Base-by-base conservation (phyloP, 1,140 invertebrate genomes). In the Tribolium castaneum region DNA sequence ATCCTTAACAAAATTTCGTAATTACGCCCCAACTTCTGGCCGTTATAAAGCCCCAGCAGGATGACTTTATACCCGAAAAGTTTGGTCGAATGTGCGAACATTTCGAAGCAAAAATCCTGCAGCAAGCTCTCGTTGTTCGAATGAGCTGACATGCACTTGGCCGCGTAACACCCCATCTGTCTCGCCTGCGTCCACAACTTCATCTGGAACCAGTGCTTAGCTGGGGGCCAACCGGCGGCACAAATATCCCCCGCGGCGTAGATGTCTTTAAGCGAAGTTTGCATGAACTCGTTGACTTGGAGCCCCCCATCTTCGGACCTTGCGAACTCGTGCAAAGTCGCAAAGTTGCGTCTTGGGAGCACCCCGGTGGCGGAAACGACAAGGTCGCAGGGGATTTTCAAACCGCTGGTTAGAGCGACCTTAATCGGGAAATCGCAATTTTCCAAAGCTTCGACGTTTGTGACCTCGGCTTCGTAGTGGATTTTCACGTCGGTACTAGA, bases 221-320 rank as follows among this genome's bases (percentile, higher is more conserved):
- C 90, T 70, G 88, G 83, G 12, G 90, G 85, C 98, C 98, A 99
- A 25, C 86, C 86, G 25, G 94, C 92, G 78, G 90, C 90, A 83
- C 97, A 98, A 6, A 96, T 92, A 91, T 99, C 98, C 6, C 98
- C 98, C 66, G 97, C 97, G 12, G 97, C 98, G 90, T 93, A 99
- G 12, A 99, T 91, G 87, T 96, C 90, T 50, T 82, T 81, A 9
- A 94, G 82, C 49, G 92, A 93, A 10, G 97, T 98, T 86, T 93
- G 89, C 91, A 99, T 95, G 82, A 92, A 90, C 86, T 95, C 93
- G 88, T 99, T 91, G 0, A 99, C 95, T 78, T 90, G 87, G 71
- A 98, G 88, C 70, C 94, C 95, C 54, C 91, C 91, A 89, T 98
- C 96, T 25, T 87, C 84, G 0, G 90, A 91, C 74, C 92, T 84